Evolutionary conservation across 2,113 vertebrate genomes (phyloP).

Genomic region (Chiloscyllium plagiosum): DNA sequence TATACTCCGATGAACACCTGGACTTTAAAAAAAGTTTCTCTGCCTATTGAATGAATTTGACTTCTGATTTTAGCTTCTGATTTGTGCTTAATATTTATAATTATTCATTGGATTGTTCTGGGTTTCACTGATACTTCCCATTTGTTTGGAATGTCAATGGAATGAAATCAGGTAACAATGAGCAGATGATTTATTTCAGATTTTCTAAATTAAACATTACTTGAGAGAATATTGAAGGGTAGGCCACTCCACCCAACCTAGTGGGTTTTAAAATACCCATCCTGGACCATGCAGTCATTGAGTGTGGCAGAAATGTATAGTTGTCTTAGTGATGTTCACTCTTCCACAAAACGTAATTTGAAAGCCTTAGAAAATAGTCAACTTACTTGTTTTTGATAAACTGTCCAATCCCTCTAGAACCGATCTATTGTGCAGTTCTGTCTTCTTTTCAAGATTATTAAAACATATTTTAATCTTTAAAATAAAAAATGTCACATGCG

Average conservation of each 20-base stretch:
- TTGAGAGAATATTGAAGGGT: not conserved
- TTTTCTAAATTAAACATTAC: not conserved
- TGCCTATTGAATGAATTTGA: not conserved
- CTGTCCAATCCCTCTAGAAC: conserved; percentile 60
- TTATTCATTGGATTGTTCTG: not conserved
- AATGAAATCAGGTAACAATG: conserved; percentile 4
- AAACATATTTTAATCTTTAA: conserved; percentile 69
- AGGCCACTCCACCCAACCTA: not conserved
- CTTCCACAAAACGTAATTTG: not conserved
- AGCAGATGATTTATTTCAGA: not conserved
- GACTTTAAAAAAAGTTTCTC: not conserved
- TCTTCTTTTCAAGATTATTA: conserved; percentile 60
- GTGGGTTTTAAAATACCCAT: not conserved
- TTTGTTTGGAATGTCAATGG: not conserved
- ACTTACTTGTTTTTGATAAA: conserved; percentile 70
- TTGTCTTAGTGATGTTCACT: not conserved
- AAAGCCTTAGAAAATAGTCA: conserved; percentile 17
- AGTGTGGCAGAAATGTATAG: not conserved
- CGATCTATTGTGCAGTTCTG: conserved; percentile 58
- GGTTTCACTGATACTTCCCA: not conserved
- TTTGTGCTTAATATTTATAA: not conserved
- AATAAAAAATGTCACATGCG: conserved; percentile 39
- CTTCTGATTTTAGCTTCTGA: not conserved
- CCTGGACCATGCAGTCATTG: not conserved
- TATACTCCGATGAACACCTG: not conserved